Evolutionary conservation across 2,888 invertebrate species (phyloP).

Genomic region (Lucinisca nassula): DNA sequence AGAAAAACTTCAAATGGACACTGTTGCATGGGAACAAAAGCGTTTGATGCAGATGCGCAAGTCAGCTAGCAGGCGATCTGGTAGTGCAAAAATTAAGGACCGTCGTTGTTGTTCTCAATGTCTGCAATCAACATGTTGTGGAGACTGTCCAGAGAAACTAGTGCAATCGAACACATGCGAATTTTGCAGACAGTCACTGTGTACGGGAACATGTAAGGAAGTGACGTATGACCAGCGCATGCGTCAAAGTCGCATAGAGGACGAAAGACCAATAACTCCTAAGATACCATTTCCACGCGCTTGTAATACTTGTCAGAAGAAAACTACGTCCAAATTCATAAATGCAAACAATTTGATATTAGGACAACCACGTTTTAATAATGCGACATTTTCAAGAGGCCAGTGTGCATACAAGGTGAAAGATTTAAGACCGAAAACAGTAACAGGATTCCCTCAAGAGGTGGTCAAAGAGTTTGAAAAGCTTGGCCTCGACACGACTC

Average conservation of each 20-base stretch:
- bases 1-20: constrained; percentile 79
- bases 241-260: constrained; percentile 73
- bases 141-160: constrained; percentile 83
- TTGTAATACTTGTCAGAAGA: constrained; percentile 77
- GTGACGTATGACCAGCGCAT: constrained; percentile 80
- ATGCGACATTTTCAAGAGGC: constrained; percentile 78
- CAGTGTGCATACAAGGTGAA: constrained; percentile 72
- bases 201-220: constrained; percentile 78
- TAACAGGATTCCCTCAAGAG: constrained; percentile 57
- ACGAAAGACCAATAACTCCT: constrained; percentile 64
- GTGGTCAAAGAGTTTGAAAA: constrained; percentile 78
- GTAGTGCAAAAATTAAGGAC: constrained; percentile 74
- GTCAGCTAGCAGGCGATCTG: constrained; percentile 48
- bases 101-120: constrained; percentile 81
- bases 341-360: constrained; percentile 80
- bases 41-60: constrained; percentile 68
- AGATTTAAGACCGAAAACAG: constrained; percentile 75
- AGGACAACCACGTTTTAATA: constrained; percentile 77
- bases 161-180: constrained; percentile 72
- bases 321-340: constrained; percentile 78
- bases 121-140: constrained; percentile 82
- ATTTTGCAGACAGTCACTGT: constrained; percentile 74
- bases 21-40: constrained; percentile 80
- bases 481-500: constrained; percentile 76
- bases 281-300: constrained; percentile 70